Evolutionary conservation across 2,797 vertebrate species (phyloP).

Genomic region (Morelia viridis): DNA sequence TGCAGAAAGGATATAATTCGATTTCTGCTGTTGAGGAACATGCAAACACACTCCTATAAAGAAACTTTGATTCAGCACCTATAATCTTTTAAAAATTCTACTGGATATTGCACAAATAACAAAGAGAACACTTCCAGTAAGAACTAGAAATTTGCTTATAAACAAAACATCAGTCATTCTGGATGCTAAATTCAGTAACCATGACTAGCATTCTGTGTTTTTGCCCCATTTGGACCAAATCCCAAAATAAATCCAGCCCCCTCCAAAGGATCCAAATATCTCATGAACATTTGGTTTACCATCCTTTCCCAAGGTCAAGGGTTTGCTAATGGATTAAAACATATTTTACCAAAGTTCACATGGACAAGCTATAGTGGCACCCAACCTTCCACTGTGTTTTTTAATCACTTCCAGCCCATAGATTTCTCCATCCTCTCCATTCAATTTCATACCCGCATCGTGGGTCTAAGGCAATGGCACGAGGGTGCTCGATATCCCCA

Average conservation of each 20-base stretch:
- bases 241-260: not conserved
- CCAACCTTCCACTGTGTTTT: not conserved
- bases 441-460: slow-evolving; percentile 85
- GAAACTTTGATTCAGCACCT: not conserved
- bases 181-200: not conserved
- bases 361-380: not conserved
- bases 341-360: not conserved
- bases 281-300: not conserved
- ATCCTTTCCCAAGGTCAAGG: not conserved
- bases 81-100: not conserved
- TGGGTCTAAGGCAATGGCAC: slow-evolving; percentile 93
- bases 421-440: not conserved
- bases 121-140: not conserved
- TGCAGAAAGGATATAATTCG: not conserved
- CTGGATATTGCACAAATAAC: not conserved
- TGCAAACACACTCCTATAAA: not conserved
- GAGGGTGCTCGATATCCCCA: slow-evolving; percentile 94
- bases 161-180: not conserved
- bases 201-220: not conserved
- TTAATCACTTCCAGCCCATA: not conserved
- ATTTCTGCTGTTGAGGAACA: not conserved
- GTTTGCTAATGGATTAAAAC: not conserved
- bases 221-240: not conserved
- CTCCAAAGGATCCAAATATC: not conserved
- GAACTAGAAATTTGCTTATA: not conserved